Base-by-base conservation (phyloP, 2,797 vertebrate species). In the Austrolebias charrua region DNA sequence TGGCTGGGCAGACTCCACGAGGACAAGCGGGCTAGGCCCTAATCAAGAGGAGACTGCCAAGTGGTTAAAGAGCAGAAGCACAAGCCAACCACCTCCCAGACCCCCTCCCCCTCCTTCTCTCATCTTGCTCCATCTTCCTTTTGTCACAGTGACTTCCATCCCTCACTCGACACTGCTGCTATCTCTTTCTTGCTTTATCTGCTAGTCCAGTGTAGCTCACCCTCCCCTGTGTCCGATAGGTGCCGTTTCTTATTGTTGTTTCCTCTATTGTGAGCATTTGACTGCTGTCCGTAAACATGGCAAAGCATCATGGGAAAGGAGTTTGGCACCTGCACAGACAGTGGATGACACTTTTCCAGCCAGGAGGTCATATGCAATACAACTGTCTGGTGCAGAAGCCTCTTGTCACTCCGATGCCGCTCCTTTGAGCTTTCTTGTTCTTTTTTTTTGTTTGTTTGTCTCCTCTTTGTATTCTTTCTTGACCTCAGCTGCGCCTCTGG, bases 41-140 rank as follows among this genome's bases (percentile, higher is more conserved):
- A 88, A 91, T 91, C 89, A 92, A 90, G 88, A 91, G 86, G 60
- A 83, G 88, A 89, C 91, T 91, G 90, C 86, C 86, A 85, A 84
- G 81, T 77, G 47, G 85, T 92, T 90, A 90, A 89, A 89, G 82
- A 90, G 87, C 74, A 83, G 76, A 78, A 69, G 76, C 81, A 69
- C 59, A 51, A 82, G 84, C 81, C 79, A 83, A 62, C 70, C 85
- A 76, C 76, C 82, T 81, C 76, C 80, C 71, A 67, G 65, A 69
- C 69, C 71, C 63, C 56, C 60, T 69, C 69, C 53, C 65, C 76
- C 75, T 79, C 75, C n/a, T 70, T 63, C 56, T 59, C 69, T 67
- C 55, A 66, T 79, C 75, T 80, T 72, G 55, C 69, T 78, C 71
- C 73, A 80, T 84, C 85, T 82, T 78, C 73, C 75, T 13, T 47